Evolutionary conservation across 2,113 vertebrate genomes (phyloP), one percentile per base, ranked within the genome.

Genomic region (Corapipo altera): DNA sequence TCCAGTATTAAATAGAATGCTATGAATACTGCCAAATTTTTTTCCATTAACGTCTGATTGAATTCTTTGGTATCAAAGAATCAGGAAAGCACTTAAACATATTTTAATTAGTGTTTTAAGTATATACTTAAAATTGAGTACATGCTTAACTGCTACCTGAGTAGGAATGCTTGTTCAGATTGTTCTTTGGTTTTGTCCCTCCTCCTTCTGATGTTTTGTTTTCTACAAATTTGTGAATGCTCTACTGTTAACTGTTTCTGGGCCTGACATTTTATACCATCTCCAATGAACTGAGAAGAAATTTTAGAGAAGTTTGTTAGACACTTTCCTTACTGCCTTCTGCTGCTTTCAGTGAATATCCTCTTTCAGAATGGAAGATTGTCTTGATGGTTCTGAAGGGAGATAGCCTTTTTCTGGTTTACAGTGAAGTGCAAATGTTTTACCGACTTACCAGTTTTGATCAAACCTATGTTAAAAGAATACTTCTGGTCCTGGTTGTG

Each of bases 71-170:
- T 93, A 76, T 74, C 54, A 67, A 54, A 51, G 49, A 51, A 51
- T 89, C 89, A 92, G 74, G 77, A 82, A 95, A 91, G 61, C 73
- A 79, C 54, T 89, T 91, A 87, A 89, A 58, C 5, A 14, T 73
- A 67, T 84, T 95, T 93, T 84, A 93, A 65, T 92, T 66, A 54
- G 13, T 5, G 9, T 74, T 94, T 89, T 86, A 95, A 93, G 39
- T 62, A n/a, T 80, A 37, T 80, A 80, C 82, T 88, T 91, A 79
- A 73, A 85, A 81, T 65, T 59, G 48, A 95, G 43, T 71, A 44
- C 39, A 14, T 35, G 19, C 70, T 91, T 82, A 93, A 87, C 35
- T 84, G 43, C 30, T 91, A 35, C 65, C 16, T 77, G 61, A 86
- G 30, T 86, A 58, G 35, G 46, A 91, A 77, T 80, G 30, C 23